phyloP scores from a whole-genome alignment of 23 tunicate genomes.

The Aplidium turbinatum region DNA sequence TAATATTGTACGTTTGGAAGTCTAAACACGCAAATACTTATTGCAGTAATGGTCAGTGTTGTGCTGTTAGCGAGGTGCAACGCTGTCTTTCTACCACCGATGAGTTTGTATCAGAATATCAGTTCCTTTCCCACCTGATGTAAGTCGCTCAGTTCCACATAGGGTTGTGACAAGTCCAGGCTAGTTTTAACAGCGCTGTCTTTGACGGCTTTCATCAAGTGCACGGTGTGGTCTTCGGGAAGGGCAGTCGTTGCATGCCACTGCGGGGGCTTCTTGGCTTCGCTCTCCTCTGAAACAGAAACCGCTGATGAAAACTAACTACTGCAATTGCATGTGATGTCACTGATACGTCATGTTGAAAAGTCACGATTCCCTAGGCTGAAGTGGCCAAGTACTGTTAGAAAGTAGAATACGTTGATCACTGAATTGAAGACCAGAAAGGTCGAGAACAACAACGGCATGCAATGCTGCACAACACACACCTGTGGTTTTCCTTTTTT shows the following conservation, averaged over 20 bases:
- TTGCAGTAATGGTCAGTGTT: too few species aligned
- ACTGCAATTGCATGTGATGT: too few species aligned
- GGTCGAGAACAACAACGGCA: too few species aligned
- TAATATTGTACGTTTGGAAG: too few species aligned
- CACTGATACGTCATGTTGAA: not conserved
- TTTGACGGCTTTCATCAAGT: slow-evolving; percentile 49
- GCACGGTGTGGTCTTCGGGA: slow-evolving; percentile 72
- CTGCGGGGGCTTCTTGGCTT: slow-evolving; percentile 11
- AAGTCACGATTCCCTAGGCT: not conserved
- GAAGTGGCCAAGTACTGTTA: not conserved
- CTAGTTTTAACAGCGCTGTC: slow-evolving; percentile 39
- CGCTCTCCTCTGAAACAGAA: not conserved
- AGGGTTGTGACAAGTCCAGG: slow-evolving; percentile 32
- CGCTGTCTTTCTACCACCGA: too few species aligned
- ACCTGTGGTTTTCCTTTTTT: slow-evolving; percentile 34
- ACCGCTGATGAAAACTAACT: too few species aligned
- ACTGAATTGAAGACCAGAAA: too few species aligned
- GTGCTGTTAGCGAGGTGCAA: too few species aligned
- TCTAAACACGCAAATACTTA: too few species aligned
- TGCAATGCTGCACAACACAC: too few species aligned
- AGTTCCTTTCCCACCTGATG: slow-evolving; percentile 54
- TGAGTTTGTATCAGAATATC: not conserved
- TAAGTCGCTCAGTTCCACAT: slow-evolving; percentile 45
- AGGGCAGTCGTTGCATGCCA: slow-evolving; percentile 54
- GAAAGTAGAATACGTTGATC: too few species aligned